Conservation (phyloP, 1,140 invertebrate genomes). For the Battus philenor region DNA sequence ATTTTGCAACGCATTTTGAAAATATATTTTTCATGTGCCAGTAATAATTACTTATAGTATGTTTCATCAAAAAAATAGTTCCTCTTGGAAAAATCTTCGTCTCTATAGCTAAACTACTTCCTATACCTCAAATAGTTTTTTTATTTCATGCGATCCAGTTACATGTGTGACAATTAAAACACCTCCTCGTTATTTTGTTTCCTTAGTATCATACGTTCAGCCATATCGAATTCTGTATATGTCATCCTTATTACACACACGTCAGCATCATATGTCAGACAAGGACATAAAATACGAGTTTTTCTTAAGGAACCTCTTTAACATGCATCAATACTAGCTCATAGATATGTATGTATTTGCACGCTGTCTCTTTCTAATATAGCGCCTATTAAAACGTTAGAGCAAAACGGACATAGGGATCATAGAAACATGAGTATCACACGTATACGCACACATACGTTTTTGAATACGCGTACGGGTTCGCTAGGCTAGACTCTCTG, state of each 20-base stretch:
- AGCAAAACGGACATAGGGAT: conserved; percentile 48
- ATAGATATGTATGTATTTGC: conserved; percentile 30
- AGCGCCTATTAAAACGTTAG: conserved; percentile 7
- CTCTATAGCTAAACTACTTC: no score
- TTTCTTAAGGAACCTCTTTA: conserved; percentile 25
- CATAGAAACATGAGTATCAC: conserved; percentile 44
- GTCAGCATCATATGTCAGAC: conserved; percentile 19
- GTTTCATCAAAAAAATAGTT: no score
- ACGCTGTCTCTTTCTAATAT: conserved; percentile 26
- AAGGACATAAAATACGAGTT: conserved; percentile 21
- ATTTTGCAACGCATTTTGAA: no score
- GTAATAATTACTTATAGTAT: no score
- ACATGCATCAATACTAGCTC: conserved; percentile 28
- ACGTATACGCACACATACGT: conserved; percentile 44
- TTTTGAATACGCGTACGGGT: conserved; percentile 47
- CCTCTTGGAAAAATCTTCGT: no score
- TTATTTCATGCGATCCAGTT: no score
- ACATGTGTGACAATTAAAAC: no score
- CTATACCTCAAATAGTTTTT: no score
- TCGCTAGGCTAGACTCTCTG: conserved; percentile 47
- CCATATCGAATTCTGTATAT: conserved; percentile 21
- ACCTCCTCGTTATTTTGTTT: conserved; percentile 20
- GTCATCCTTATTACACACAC: conserved; percentile 26
- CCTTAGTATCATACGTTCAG: conserved; percentile 27
- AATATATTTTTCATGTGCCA: no score